These are phyloP conservation scores for Pinctada fucata DNA, from an alignment of 2,888 invertebrate genomes.

Conservation along the genomic window DNA sequence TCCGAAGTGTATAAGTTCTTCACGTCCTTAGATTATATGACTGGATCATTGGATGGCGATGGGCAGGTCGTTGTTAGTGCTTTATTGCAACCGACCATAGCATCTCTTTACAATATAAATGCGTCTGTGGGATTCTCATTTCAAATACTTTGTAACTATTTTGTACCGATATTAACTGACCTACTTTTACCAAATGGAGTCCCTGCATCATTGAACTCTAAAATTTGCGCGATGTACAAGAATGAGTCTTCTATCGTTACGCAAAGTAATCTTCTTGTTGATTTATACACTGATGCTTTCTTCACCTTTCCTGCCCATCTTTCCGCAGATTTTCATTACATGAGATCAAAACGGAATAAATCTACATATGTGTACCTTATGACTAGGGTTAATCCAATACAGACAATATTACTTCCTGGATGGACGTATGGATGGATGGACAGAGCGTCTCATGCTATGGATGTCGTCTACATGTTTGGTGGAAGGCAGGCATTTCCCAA, in stretches of 20 bases:
- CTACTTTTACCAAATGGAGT: not conserved
- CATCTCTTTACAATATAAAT: constrained; percentile 9
- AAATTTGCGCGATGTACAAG: not conserved
- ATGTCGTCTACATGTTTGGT: not conserved
- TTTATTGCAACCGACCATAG: not conserved
- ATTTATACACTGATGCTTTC: not conserved
- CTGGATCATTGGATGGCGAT: constrained; percentile 48
- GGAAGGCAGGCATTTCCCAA: not conserved
- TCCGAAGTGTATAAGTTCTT: constrained; percentile 41
- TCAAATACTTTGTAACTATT: not conserved
- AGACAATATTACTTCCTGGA: not conserved
- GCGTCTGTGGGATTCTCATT: not conserved
- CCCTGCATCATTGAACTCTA: not conserved
- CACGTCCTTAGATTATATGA: constrained; percentile 44
- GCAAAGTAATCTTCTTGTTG: not conserved
- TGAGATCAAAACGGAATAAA: not conserved
- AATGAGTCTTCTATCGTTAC: not conserved
- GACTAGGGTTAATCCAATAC: not conserved
- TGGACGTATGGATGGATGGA: not conserved
- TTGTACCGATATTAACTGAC: not conserved
- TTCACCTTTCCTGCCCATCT: not conserved
- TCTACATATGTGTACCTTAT: not conserved
- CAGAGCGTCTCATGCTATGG: not conserved
- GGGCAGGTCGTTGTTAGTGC: constrained; percentile 37
- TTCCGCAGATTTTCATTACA: not conserved